Conservation (phyloP, 2,888 invertebrate species). For the Polydesmus complanatus region DNA sequence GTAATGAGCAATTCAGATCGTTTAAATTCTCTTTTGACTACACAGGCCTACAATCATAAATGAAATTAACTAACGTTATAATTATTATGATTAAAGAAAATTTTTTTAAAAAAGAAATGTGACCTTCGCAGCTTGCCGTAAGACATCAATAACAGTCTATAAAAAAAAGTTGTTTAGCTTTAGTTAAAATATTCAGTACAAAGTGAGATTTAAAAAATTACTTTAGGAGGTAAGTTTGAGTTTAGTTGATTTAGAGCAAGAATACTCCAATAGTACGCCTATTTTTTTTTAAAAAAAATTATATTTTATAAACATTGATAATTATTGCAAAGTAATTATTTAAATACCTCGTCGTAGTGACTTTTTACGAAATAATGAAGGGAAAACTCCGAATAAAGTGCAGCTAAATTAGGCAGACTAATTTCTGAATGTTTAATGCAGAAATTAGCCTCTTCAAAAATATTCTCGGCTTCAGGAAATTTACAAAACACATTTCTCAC, state of each 20-base stretch:
- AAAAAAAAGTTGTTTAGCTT: conserved; percentile 20
- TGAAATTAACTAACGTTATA: neutral
- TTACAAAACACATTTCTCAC: conserved; percentile 69
- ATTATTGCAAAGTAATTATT: neutral
- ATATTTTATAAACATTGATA: neutral
- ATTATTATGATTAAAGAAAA: neutral
- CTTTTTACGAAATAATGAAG: conserved; percentile 67
- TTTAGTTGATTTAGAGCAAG: conserved; percentile 53
- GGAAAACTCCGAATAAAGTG: conserved; percentile 69
- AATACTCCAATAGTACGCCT: conserved; percentile 59
- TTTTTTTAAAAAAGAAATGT: neutral
- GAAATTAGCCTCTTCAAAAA: conserved; percentile 45
- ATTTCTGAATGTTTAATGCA: conserved; percentile 38
- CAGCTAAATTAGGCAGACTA: conserved; percentile 43
- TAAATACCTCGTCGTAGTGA: conserved; percentile 64
- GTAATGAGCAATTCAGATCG: conserved; percentile 68
- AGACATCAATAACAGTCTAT: conserved; percentile 51
- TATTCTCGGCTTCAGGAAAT: conserved; percentile 59
- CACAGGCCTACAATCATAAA: conserved; percentile 46
- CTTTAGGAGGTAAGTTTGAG: conserved; percentile 26
- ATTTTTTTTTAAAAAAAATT: conserved; percentile 24
- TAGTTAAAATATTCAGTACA: too few relatives aligned
- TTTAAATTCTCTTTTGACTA: conserved; percentile 69
- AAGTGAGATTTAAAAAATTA: conserved; percentile 20
- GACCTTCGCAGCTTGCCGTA: conserved; percentile 65